These are phyloP conservation scores for Listronotus bonariensis DNA, from an alignment of 1,140 invertebrate genomes.

Conservation along the genomic window DNA sequence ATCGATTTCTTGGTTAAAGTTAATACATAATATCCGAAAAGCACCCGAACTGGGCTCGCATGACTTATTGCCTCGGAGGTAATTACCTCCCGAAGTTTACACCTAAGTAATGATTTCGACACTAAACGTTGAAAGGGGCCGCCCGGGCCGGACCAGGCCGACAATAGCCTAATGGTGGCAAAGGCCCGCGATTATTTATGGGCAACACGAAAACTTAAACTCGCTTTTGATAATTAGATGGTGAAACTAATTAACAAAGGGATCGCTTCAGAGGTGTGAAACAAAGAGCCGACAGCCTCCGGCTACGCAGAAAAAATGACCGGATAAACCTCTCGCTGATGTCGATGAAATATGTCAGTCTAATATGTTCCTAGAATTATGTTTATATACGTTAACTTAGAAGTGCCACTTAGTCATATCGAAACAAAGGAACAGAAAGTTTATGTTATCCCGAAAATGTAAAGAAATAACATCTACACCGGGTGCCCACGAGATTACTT, in stretches of 20 bases:
- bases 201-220: conserved; percentile 52
- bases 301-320: conserved; percentile 12
- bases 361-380: conserved; percentile 1
- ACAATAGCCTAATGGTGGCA: conserved; percentile 34
- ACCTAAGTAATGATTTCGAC: conserved; percentile 59
- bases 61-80: conserved; percentile 41
- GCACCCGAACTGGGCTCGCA: conserved; percentile 28
- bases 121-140: conserved; percentile 55
- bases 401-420: no score
- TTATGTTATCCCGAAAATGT: no score
- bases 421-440: no score
- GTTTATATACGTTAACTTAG: conserved; percentile 6
- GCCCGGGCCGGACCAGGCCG: conserved; percentile 39
- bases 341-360: conserved; percentile 9
- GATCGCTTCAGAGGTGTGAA: conserved; percentile 54
- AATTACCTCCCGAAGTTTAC: conserved; percentile 56
- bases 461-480: no score
- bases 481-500: no score
- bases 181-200: conserved; percentile 52
- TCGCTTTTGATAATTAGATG: conserved; percentile 54
- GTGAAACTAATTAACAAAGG: conserved; percentile 57
- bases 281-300: conserved; percentile 49
- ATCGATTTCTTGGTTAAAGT: conserved; percentile 26
- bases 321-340: conserved; percentile 9
- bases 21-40: conserved; percentile 18